Evolutionary conservation across 2,797 vertebrate species (phyloP).

Genomic region (Eulemur albifrons): DNA sequence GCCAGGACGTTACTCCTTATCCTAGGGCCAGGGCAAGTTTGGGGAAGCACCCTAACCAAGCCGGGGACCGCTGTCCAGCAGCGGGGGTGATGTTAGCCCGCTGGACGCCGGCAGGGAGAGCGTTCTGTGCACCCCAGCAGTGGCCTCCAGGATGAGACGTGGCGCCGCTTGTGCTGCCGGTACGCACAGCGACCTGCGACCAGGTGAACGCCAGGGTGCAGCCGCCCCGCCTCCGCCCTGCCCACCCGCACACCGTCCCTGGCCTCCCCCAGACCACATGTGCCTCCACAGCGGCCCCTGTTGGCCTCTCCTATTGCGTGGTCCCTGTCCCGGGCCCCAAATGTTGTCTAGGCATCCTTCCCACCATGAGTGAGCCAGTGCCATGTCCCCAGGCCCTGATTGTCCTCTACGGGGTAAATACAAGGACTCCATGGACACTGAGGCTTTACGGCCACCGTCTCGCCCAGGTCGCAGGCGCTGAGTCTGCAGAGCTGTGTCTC

Average conservation of each 20-base stretch:
- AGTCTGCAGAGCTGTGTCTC: neutral
- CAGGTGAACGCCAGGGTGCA: neutral
- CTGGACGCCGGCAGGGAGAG: rapidly evolving
- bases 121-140: neutral
- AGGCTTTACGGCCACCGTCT: too few species aligned
- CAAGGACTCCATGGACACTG: neutral
- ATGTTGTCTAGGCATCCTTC: neutral
- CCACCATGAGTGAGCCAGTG: neutral
- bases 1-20: neutral
- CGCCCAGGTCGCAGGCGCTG: neutral
- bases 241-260: neutral
- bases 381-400: neutral
- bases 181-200: neutral
- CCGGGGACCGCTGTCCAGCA: neutral
- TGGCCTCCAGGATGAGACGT: neutral
- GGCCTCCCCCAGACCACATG: neutral
- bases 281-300: neutral
- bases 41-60: neutral
- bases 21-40: neutral
- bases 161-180: neutral
- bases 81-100: neutral
- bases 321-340: neutral
- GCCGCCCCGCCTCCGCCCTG: rapidly evolving
- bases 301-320: neutral
- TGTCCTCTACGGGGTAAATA: neutral